Percentiles rank a stretch among this genome's conserved stretches.
These are phyloP conservation scores for Agrochola litura DNA, from an alignment of 2,888 invertebrate genomes.

Conservation along the genomic window DNA sequence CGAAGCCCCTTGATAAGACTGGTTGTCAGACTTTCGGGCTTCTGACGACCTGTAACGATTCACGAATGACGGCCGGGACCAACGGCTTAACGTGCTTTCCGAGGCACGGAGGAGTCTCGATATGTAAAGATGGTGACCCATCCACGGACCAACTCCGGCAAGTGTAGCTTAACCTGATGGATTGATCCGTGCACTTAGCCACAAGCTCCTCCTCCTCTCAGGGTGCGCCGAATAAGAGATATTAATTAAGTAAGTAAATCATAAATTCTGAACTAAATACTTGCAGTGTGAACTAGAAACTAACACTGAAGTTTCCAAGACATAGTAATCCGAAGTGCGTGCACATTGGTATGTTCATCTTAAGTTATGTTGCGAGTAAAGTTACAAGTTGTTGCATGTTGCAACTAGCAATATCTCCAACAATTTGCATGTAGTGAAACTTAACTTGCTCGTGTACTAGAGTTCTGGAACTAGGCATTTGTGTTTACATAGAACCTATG, in stretches of 20 bases:
- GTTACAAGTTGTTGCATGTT: conserved; percentile 51
- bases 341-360: conserved; percentile 24
- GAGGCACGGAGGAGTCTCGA: no score
- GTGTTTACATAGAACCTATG: neutral
- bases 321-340: conserved; percentile 40
- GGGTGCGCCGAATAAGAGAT: neutral
- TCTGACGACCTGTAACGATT: no score
- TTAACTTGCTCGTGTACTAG: conserved; percentile 11
- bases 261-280: conserved; percentile 2
- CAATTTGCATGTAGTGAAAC: conserved; percentile 23
- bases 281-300: conserved; percentile 23
- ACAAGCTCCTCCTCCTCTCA: no score
- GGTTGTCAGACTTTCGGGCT: no score
- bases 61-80: no score
- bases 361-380: conserved; percentile 42
- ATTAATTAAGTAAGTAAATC: neutral
- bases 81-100: no score
- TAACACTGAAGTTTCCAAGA: conserved; percentile 12
- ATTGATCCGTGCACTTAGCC: no score
- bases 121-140: no score
- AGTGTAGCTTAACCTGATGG: no score
- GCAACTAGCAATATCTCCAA: conserved; percentile 36
- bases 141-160: no score
- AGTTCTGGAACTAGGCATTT: conserved; percentile 4
- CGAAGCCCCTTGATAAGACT: no score